Conservation (phyloP, 2,113 vertebrate genomes). For the Diphyllodes magnificus region DNA sequence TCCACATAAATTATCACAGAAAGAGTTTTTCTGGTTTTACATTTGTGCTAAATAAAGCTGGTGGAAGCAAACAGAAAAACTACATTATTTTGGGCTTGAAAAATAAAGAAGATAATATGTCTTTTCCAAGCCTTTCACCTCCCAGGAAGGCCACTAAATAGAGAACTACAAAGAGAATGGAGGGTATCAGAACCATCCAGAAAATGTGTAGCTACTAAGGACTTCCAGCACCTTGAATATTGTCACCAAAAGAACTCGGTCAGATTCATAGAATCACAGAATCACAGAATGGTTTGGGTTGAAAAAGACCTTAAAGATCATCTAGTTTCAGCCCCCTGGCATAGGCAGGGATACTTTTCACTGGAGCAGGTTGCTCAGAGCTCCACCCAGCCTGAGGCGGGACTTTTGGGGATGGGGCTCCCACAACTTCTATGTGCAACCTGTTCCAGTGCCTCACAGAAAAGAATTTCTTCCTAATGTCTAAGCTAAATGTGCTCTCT, state of each 20-base stretch:
- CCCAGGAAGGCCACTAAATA: background rate
- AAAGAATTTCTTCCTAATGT: background rate
- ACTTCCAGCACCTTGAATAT: background rate
- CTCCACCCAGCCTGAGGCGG: too few species aligned
- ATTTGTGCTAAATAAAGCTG: background rate
- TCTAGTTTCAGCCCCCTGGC: background rate
- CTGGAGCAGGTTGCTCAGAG: background rate
- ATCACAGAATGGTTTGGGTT: background rate
- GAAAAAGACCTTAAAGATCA: background rate
- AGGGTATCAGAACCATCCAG: background rate
- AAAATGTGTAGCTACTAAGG: background rate
- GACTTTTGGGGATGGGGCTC: background rate
- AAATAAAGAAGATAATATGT: background rate
- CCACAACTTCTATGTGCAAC: background rate
- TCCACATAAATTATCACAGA: background rate
- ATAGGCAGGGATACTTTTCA: background rate
- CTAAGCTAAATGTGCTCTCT: background rate
- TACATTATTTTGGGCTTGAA: background rate
- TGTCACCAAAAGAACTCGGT: background rate
- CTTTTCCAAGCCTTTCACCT: background rate
- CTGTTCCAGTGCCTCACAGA: background rate
- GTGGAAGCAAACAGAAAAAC: background rate
- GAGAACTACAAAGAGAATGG: background rate
- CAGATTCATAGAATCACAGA: background rate
- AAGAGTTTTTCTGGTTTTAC: background rate